Evolutionary conservation across 2,888 invertebrate genomes (phyloP), one percentile per base, ranked within the genome.

Genomic region (Caenorhabditis sp.): DNA sequence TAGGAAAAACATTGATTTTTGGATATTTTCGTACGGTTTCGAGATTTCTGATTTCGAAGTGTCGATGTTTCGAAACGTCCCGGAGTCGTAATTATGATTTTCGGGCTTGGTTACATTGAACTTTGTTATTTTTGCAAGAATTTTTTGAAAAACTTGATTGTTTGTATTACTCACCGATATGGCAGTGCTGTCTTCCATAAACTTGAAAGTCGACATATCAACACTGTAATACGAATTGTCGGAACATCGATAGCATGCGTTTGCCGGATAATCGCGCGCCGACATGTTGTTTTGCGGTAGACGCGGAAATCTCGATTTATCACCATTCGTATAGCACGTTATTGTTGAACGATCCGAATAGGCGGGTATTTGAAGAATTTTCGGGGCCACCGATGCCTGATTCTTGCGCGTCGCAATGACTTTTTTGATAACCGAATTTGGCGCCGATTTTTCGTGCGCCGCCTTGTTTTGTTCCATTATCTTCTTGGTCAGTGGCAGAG

Each of bases 401-500:
- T 55, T 68, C 19, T 68, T 31, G 10, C 31, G 31, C 4, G 31
- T 31, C 5, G 31, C 31, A 3, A 43, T 43, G 10, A 58, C 21
- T 50, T 55, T 37, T 14, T 54, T 68, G 24, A 73, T 58, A 5
- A 63, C 54, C 1, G 65, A 60, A 21, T 73, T 58, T 37, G 27
- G 65, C 2, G 67, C 60, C 61, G 67, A 67, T 37, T 61, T 64
- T 0, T 67, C 23, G 14, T 43, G 43, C 1, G 68, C 73, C 24
- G 62, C 73, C 19, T 68, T 73, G 23, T 73, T 68, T 6, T 58
- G 61, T 36, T 68, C 73, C 73, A 73, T 73, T 36, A 73, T 73
- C 5, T 68, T 68, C 31, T 68, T 73, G 0, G 73, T 65, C 17
- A 68, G 50, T 8, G 73, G 68, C 21, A 73, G 59, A 26, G 65